phyloP scores from a whole-genome alignment of 2,113 vertebrate genomes.

The Oophaga pumilio region DNA sequence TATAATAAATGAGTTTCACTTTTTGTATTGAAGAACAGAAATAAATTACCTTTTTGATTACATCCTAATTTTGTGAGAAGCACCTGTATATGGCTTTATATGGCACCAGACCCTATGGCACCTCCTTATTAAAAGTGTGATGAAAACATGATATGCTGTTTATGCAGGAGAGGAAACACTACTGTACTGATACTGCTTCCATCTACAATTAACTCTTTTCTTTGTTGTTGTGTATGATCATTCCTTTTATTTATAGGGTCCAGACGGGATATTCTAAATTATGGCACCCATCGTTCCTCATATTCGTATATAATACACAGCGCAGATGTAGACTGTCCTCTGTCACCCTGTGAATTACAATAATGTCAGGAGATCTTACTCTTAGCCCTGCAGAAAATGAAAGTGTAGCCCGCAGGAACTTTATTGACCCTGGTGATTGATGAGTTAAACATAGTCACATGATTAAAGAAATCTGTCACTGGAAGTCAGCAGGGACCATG shows the following conservation, averaged over 20 bases:
- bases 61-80: no score
- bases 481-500: slow-evolving; percentile 14
- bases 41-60: no score
- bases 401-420: slow-evolving; percentile 11
- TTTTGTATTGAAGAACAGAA: no score
- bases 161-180: no score
- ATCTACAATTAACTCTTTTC: neutral
- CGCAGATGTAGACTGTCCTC: neutral
- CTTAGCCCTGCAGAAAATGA: neutral
- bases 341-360: neutral
- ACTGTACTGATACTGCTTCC: no score
- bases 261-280: neutral
- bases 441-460: slow-evolving; percentile 17
- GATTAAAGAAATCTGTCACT: slow-evolving; percentile 47
- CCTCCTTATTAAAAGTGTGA: no score
- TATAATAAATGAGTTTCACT: no score
- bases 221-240: neutral
- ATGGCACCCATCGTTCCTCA: neutral
- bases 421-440: slow-evolving; percentile 30
- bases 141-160: no score
- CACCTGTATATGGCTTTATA: no score
- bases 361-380: neutral
- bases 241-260: neutral
- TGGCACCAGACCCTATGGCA: no score
- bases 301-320: neutral